Evolutionary conservation across 2,797 vertebrate genomes (phyloP), one percentile per base, ranked within the genome.

Genomic region (Falco biarmicus): DNA sequence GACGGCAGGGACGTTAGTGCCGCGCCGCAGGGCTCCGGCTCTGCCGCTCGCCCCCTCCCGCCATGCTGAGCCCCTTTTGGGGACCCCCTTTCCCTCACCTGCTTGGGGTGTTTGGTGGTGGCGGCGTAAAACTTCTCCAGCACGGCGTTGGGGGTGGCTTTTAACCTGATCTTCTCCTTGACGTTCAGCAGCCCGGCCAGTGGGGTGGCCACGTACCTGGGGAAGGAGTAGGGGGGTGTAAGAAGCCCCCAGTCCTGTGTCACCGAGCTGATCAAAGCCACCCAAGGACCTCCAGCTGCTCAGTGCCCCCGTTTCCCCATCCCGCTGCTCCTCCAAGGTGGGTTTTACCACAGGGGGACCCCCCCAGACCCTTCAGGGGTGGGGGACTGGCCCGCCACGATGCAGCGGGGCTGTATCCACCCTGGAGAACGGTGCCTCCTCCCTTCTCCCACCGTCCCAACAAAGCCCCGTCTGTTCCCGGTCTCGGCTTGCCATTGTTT

Each of bases 91-190:
- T 9, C 19, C 50, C 41, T 14, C 98, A 99, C 99, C 99, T 99
- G 99, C 95, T 98, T 98, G 89, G 99, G 99, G 81, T 98, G 98
- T 97, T 99, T 99, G 97, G 97, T 96, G 31, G 97, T 97, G 75
- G 98, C 98, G 66, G 97, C 97, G 50, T 99, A 99, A 93, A 99
- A 98, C 63, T 97, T 98, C 95, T 99, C 99, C 97, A 99, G 97
- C 92, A 98, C 97, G 7, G 97, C 96, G 3, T 98, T 99, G 60
- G 98, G 98, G 37, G 98, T 91, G 14, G 98, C 99, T 96, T 98
- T 98, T 91, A 99, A 98, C 90, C 99, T 97, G 4, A 98, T 94
- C 13, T 98, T 99, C 97, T 99, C 99, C 97, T 99, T 99, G 39
- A 99, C 98, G 1, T 99, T 99, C 34, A 99, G 97, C 13, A 99